A percentile compares a stretch with the other conserved stretches of the same genome.
Evolutionary conservation across 2,113 vertebrate genomes (phyloP).

Genomic region (Trichechus manatus): DNA sequence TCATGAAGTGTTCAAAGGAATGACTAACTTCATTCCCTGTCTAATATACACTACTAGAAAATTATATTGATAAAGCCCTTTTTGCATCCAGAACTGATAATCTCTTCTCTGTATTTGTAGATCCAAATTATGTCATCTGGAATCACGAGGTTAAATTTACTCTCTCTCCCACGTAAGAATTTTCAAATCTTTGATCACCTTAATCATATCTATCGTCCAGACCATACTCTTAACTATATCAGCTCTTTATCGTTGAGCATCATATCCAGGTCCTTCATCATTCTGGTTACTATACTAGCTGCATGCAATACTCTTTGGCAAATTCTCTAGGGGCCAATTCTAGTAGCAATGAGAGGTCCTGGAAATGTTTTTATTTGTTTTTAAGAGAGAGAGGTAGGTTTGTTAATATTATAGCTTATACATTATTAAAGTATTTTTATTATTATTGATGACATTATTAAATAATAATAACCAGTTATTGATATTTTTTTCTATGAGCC

Average conservation of each 20-base stretch:
- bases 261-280: not conserved
- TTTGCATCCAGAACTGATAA: not conserved
- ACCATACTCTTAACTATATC: not conserved
- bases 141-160: not conserved
- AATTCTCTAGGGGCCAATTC: not conserved
- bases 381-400: not conserved
- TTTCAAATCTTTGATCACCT: not conserved
- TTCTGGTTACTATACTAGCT: not conserved
- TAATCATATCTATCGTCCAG: not conserved
- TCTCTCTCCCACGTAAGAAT: not conserved
- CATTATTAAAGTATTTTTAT: not conserved
- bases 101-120: not conserved
- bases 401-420: no score
- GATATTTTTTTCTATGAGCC: not conserved
- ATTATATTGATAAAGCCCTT: not conserved
- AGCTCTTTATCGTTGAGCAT: not conserved
- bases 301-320: not conserved
- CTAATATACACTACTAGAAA: not conserved
- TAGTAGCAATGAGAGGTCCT: not conserved
- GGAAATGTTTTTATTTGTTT: not conserved
- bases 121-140: not conserved
- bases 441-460: not conserved
- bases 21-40: not conserved
- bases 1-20: not conserved
- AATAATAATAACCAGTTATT: not conserved